These are phyloP conservation scores for Rutilus rutilus DNA, from an alignment of 2,113 vertebrate genomes.

Conservation along the genomic window DNA sequence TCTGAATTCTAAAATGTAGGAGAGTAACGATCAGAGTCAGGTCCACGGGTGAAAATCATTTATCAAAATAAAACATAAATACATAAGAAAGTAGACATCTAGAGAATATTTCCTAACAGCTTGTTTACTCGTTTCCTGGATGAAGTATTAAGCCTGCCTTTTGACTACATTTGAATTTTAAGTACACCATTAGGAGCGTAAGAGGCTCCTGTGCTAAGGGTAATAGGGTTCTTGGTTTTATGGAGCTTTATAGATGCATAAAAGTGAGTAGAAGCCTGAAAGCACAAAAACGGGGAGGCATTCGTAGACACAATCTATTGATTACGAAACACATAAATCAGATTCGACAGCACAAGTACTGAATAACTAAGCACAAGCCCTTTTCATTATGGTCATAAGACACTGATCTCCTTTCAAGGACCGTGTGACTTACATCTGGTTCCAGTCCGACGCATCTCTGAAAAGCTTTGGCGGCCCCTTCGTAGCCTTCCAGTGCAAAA, in stretches of 20 bases:
- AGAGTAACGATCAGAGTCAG: neutral
- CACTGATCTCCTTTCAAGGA: conserved; percentile 17
- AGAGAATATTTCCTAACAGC: conserved; percentile 20
- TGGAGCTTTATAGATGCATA: neutral
- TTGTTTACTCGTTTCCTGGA: conserved; percentile 14
- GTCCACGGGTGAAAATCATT: neutral
- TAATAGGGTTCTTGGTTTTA: neutral
- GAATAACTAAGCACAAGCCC: conserved; percentile 22
- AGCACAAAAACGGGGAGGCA: neutral
- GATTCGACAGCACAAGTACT: neutral
- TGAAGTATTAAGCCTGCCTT: neutral
- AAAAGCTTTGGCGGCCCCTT: conserved; percentile 91
- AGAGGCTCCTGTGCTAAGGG: neutral
- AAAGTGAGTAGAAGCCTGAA: neutral
- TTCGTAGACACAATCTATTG: neutral
- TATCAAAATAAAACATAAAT: conserved; percentile 20
- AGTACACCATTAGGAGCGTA: conserved; percentile 27
- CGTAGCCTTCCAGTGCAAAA: conserved; percentile 87
- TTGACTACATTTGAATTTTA: conserved; percentile 35
- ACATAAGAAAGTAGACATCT: neutral
- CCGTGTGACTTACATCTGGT: conserved; percentile 86
- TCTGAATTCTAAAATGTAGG: conserved; percentile 88
- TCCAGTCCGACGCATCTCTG: conserved; percentile 92
- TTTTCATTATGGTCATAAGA: conserved; percentile 15
- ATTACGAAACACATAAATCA: conserved; percentile 2